Conservation (phyloP, 2,113 vertebrate genomes). For the Heterotilapia buettikoferi region DNA sequence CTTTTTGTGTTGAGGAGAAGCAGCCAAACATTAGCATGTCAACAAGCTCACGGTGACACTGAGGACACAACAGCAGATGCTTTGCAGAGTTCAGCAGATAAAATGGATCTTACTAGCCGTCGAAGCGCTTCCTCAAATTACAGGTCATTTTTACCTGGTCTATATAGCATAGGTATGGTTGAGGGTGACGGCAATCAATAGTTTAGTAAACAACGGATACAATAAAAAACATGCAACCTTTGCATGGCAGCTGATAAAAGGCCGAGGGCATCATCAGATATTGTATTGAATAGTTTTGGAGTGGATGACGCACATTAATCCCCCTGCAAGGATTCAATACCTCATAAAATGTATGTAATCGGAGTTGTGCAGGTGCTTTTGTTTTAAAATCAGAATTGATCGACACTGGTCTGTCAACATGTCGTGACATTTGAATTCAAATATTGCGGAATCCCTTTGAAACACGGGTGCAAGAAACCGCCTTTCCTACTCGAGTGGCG, state of each 20-base stretch:
- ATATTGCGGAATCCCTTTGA: background rate
- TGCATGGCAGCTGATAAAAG: background rate
- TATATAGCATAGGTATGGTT: background rate
- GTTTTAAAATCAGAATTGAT: background rate
- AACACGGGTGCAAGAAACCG: background rate
- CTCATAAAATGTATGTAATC: background rate
- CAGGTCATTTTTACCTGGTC: background rate
- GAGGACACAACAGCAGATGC: background rate
- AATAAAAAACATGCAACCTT: background rate
- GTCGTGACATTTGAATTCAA: background rate
- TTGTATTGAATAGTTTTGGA: background rate
- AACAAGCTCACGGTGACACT: background rate
- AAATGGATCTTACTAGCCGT: background rate
- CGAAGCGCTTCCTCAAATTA: background rate
- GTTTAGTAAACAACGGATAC: background rate
- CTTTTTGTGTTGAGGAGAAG: background rate
- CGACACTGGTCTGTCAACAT: background rate
- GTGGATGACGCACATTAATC: background rate
- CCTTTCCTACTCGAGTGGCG: accelerated
- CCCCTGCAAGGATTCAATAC: background rate
- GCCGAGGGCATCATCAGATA: background rate
- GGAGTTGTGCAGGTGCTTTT: background rate
- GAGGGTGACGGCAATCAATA: background rate
- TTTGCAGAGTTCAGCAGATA: background rate
- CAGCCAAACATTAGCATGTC: background rate